These are phyloP conservation scores for Paelopatides confundens DNA, from an alignment of 53 echinoderm and acorn worm species.

Conservation along the genomic window DNA sequence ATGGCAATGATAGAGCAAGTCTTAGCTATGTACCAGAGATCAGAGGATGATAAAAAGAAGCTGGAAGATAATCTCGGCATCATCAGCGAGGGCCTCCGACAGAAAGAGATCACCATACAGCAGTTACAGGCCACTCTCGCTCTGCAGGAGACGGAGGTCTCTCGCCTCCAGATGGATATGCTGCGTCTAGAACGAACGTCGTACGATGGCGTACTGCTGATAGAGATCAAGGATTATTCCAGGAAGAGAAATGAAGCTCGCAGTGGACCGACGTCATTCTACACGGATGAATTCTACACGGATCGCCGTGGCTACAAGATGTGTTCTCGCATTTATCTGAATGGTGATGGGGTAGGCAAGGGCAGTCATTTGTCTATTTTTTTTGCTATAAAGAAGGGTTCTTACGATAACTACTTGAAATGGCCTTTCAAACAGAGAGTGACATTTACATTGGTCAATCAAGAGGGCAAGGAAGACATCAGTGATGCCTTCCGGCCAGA, in stretches of 20 bases:
- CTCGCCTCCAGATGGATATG: not conserved
- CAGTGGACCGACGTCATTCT: not conserved
- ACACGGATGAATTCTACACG: slow-evolving; percentile 16
- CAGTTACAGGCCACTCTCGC: not conserved
- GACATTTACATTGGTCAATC: slow-evolving; percentile 41
- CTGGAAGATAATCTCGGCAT: not conserved
- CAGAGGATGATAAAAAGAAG: not conserved
- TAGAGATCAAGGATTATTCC: slow-evolving; percentile 11
- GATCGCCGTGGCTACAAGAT: slow-evolving; percentile 25
- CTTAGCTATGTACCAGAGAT: not conserved
- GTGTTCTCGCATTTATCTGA: slow-evolving; percentile 41
- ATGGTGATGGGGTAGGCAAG: slow-evolving; percentile 47
- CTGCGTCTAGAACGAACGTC: not conserved
- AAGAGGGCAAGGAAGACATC: slow-evolving; percentile 50
- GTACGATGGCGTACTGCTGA: not conserved
- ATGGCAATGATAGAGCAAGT: not conserved
- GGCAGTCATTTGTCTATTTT: slow-evolving; percentile 51
- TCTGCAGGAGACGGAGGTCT: not conserved
- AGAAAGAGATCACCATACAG: not conserved
- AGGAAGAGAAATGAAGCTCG: not conserved
- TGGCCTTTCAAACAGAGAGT: slow-evolving; percentile 25
- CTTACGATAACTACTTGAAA: not conserved
- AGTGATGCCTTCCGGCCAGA: slow-evolving; percentile 74
- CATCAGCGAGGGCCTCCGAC: not conserved
- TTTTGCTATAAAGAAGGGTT: slow-evolving; percentile 21